These are phyloP conservation scores for Passer montanus DNA, from an alignment of 2,113 vertebrate genomes.

Conservation along the genomic window DNA sequence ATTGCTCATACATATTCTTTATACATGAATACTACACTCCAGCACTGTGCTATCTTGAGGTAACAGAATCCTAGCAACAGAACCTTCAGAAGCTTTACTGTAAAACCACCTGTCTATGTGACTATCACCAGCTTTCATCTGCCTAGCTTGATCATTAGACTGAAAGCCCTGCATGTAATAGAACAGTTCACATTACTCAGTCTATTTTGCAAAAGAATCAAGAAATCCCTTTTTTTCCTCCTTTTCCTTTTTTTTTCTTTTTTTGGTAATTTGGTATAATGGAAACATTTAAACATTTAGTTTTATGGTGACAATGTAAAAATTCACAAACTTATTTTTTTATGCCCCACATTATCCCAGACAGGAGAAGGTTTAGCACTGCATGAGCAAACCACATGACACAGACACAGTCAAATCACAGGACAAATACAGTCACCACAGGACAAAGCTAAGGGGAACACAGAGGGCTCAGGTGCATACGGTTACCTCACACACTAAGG, in stretches of 20 bases:
- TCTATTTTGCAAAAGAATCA: neutral
- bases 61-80: neutral
- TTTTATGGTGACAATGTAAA: constrained; percentile 23
- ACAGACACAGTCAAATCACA: constrained; percentile 90
- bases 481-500: constrained; percentile 83
- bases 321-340: constrained; percentile 56
- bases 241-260: too few species aligned
- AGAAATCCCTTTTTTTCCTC: neutral
- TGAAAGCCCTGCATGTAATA: neutral
- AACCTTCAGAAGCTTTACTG: neutral
- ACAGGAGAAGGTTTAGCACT: constrained; percentile 93
- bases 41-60: neutral
- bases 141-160: neutral
- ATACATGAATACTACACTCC: neutral
- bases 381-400: constrained; percentile 90
- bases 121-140: neutral
- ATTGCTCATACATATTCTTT: neutral
- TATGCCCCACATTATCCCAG: constrained; percentile 97
- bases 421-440: constrained; percentile 86
- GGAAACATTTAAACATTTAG: constrained; percentile 55
- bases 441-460: constrained; percentile 85
- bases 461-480: constrained; percentile 77
- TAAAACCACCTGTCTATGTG: neutral
- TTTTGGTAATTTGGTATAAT: constrained; percentile 17
- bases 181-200: neutral